Percentiles rank a stretch among this genome's conserved stretches.
Evolutionary conservation across 2,797 vertebrate species (phyloP).

Genomic region (Siniperca undulata): DNA sequence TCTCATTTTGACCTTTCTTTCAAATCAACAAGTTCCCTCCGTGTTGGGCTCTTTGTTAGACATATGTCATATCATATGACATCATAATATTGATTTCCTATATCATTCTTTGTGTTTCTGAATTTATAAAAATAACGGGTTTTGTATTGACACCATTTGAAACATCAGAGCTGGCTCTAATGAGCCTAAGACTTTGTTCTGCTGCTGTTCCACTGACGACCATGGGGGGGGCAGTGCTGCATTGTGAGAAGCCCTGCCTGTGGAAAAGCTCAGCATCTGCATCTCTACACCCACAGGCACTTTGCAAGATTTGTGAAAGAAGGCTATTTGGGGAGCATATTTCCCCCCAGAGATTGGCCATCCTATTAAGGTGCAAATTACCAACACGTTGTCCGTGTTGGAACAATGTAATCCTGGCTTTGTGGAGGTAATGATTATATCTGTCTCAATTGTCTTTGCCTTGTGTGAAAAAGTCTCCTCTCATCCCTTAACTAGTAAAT

Average conservation of each 20-base stretch:
- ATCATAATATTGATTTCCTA: neutral
- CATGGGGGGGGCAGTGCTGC: conserved; percentile 79
- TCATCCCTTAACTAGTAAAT: conserved; percentile 19
- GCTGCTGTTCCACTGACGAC: conserved; percentile 15
- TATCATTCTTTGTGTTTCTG: neutral
- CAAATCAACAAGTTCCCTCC: neutral
- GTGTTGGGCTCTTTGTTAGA: neutral
- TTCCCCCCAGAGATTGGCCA: conserved; percentile 51
- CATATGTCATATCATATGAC: neutral
- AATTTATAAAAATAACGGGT: neutral
- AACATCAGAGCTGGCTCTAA: neutral
- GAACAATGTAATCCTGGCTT: conserved; percentile 62
- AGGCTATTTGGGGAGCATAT: conserved; percentile 52
- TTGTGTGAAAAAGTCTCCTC: conserved; percentile 40
- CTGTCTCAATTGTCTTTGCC: conserved; percentile 67
- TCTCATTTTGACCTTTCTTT: neutral
- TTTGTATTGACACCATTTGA: neutral
- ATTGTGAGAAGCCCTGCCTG: conserved; percentile 22
- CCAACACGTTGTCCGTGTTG: conserved; percentile 55
- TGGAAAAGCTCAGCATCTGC: conserved; percentile 9
- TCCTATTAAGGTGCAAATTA: conserved; percentile 77
- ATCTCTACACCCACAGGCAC: conserved; percentile 11
- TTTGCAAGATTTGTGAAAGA: conserved; percentile 61
- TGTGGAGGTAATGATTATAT: conserved; percentile 66
- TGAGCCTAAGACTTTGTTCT: neutral